Conservation (phyloP, 2,113 vertebrate species). For the Psephotus haematonotus region DNA sequence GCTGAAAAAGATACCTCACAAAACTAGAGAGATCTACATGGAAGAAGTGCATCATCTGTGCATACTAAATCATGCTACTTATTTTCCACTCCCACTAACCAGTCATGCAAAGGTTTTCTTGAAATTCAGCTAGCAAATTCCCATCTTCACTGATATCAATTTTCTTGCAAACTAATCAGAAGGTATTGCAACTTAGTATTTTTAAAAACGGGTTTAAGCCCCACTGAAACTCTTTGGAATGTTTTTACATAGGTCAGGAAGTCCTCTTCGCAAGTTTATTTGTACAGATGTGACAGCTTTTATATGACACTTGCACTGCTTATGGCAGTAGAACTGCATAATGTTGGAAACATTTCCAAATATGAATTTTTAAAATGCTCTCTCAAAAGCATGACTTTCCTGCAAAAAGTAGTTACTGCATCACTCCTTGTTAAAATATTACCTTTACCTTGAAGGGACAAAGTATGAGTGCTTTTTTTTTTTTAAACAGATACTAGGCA, state of each 20-base stretch:
- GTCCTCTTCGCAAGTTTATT: background rate
- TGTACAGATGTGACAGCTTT: background rate
- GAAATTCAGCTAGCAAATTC: background rate
- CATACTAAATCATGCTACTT: background rate
- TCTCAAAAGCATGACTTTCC: background rate
- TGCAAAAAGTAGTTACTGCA: background rate
- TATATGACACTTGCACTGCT: background rate
- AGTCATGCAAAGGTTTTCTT: background rate
- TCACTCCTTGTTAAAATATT: background rate
- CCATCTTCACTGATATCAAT: background rate
- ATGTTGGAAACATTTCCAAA: background rate
- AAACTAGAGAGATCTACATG: background rate
- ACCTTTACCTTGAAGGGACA: background rate
- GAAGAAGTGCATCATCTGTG: background rate
- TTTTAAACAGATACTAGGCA: background rate
- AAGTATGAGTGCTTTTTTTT: rapidly evolving
- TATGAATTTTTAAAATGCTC: background rate
- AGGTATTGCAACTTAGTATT: rapidly evolving
- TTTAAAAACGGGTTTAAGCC: background rate
- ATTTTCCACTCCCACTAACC: background rate
- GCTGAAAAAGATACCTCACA: background rate
- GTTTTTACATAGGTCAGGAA: background rate
- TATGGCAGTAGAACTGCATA: background rate
- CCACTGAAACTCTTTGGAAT: background rate
- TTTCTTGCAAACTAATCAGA: background rate